These are phyloP conservation scores for Epizoanthus illoricatus DNA, from an alignment of 92 coral and sea anemone genomes.

Conservation along the genomic window DNA sequence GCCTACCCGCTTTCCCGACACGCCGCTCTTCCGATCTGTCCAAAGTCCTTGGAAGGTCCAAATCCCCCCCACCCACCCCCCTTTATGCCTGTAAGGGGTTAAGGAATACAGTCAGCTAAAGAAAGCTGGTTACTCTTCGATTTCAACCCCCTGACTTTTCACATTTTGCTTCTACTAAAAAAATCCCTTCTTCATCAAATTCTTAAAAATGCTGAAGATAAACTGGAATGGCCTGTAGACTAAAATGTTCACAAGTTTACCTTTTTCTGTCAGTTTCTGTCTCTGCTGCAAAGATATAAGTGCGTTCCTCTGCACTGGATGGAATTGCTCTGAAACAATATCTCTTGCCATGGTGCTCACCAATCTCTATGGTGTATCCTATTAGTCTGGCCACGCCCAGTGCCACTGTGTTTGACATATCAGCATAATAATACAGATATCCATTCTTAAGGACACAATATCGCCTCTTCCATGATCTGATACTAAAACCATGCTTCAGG, in stretches of 20 bases:
- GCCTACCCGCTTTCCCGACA: too few species aligned
- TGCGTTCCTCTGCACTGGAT: conserved; percentile 61
- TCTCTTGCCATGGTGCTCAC: conserved; percentile 68
- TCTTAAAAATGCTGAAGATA: too few species aligned
- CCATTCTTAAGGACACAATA: conserved; percentile 98
- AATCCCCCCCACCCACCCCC: too few species aligned
- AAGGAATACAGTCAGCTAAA: too few species aligned
- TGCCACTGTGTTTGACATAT: conserved; percentile 93
- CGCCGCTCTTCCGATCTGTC: too few species aligned
- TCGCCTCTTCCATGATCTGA: conserved; percentile 84
- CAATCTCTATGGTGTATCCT: conserved; percentile 61
- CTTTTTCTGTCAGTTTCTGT: conserved; percentile 88
- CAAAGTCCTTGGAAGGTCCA: too few species aligned
- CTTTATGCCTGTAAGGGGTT: too few species aligned
- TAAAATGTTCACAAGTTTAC: conserved; percentile 26
- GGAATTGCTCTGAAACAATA: conserved; percentile 73
- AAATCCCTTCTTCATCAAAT: too few species aligned
- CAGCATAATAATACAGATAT: conserved; percentile 91
- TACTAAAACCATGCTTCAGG: conserved; percentile 73
- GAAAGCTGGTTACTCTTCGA: too few species aligned
- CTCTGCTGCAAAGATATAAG: conserved; percentile 81
- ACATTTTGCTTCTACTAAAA: too few species aligned
- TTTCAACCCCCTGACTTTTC: too few species aligned
- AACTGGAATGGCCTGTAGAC: too few species aligned
- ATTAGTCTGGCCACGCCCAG: conserved; percentile 92